Conservation (phyloP, 2,113 vertebrate genomes). For the Catagonus wagneri region DNA sequence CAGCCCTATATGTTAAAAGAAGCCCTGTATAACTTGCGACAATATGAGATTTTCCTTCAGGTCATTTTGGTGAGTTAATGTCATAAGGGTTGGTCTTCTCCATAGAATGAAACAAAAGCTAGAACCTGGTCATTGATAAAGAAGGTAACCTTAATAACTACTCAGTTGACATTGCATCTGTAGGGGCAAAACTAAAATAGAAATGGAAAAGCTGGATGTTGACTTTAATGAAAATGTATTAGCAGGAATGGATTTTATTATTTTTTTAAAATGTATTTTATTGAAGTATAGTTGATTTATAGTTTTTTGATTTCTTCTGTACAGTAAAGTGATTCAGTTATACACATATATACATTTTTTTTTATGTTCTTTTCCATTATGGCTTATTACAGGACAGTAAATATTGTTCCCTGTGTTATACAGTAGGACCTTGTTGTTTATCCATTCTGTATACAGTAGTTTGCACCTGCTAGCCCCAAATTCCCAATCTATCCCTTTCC, state of each 20-base stretch:
- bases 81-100: not conserved
- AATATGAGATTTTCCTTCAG: conserved; percentile 93
- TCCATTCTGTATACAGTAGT: not conserved
- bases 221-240: not conserved
- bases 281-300: too few relatives aligned
- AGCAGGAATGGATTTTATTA: not conserved
- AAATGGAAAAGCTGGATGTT: not conserved
- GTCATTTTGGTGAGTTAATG: conserved; percentile 91
- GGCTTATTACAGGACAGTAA: too few relatives aligned
- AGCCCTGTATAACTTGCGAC: conserved; percentile 92
- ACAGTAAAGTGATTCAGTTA: too few relatives aligned
- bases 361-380: too few relatives aligned
- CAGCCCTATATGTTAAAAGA: conserved; percentile 86
- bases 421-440: too few relatives aligned
- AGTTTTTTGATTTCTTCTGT: too few relatives aligned
- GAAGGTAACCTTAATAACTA: not conserved
- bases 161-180: not conserved
- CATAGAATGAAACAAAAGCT: not conserved
- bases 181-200: not conserved
- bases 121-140: not conserved
- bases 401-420: too few relatives aligned
- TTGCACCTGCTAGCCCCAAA: too few relatives aligned
- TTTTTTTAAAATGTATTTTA: too few relatives aligned
- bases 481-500: too few relatives aligned
- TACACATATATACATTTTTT: too few relatives aligned